Evolutionary conservation across 23 tunicate genomes (phyloP).

Genomic region (Trididemnum nubilum): DNA sequence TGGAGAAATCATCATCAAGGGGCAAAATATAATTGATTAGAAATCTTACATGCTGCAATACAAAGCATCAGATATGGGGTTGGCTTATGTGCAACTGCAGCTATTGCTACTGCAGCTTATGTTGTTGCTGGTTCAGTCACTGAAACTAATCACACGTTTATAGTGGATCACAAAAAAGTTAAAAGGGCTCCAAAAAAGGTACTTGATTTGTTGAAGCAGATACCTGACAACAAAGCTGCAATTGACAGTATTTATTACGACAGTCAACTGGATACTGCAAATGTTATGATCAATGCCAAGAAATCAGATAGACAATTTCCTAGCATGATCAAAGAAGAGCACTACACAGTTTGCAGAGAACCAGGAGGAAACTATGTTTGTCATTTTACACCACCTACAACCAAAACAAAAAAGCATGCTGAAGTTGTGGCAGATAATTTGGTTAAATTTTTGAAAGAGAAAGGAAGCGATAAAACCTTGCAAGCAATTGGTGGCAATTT

Average conservation of each 20-base stretch:
- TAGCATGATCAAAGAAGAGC: background rate
- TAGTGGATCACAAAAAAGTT: background rate
- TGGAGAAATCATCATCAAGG: no score
- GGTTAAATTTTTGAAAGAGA: background rate
- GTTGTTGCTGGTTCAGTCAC: background rate
- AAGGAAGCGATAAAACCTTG: background rate
- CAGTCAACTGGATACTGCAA: background rate
- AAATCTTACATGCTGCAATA: no score
- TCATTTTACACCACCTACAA: background rate
- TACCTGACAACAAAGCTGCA: no score
- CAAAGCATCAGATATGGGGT: background rate
- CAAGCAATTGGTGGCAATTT: background rate
- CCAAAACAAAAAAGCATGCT: background rate
- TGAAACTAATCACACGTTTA: no score
- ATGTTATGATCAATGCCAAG: background rate
- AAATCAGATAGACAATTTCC: background rate
- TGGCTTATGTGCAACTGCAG: background rate
- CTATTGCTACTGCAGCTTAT: background rate
- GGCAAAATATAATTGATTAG: no score
- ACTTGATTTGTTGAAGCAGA: no score
- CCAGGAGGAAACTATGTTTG: background rate
- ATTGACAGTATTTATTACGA: background rate
- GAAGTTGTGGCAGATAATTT: background rate
- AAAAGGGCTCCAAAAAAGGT: background rate
- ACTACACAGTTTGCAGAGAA: background rate